phyloP scores from a whole-genome alignment of 2,113 vertebrate genomes.

The Gallinago paraguaiae region DNA sequence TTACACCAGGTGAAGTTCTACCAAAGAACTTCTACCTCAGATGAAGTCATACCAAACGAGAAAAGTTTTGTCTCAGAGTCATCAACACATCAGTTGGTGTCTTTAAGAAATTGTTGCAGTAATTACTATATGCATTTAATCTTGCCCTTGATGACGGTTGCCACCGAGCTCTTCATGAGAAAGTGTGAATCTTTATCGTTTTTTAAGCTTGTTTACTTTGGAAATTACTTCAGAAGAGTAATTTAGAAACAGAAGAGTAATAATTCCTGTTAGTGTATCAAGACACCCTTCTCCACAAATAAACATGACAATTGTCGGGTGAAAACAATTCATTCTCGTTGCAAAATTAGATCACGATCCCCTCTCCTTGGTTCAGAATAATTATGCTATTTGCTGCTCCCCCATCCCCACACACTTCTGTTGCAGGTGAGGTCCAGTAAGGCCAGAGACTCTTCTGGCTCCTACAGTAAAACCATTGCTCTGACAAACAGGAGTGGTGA shows the following conservation, averaged over 20 bases:
- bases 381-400: not conserved
- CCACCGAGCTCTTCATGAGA: not conserved
- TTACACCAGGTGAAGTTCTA: not conserved
- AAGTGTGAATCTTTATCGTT: not conserved
- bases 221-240: not conserved
- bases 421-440: not conserved
- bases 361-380: not conserved
- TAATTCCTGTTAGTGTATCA: not conserved
- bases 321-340: not conserved
- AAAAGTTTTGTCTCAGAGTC: not conserved
- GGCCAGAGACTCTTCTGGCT: not conserved
- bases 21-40: not conserved
- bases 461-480: not conserved
- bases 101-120: not conserved
- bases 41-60: not conserved
- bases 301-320: accelerated
- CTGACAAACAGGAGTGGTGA: accelerated
- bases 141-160: not conserved
- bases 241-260: no score
- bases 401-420: accelerated
- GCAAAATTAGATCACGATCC: not conserved
- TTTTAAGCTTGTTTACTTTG: not conserved
- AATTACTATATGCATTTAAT: not conserved
- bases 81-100: not conserved
- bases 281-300: not conserved